These are phyloP conservation scores for Lanius ludovicianus DNA, from an alignment of 2,113 vertebrate species.

Conservation along the genomic window DNA sequence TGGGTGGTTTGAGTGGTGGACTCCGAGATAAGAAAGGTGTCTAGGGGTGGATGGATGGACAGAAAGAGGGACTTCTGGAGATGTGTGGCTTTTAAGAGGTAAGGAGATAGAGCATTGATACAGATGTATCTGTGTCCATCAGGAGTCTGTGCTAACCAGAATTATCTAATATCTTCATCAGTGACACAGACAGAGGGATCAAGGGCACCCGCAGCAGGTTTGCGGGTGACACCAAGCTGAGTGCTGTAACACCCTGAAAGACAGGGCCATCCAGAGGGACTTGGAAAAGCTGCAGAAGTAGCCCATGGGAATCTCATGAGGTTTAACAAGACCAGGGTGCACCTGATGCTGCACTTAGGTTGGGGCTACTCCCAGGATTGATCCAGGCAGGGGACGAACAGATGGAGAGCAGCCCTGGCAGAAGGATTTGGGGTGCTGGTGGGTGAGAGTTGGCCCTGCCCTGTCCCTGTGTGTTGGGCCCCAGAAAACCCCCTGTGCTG, in stretches of 20 bases:
- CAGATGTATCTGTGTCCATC: background rate
- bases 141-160: background rate
- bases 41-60: background rate
- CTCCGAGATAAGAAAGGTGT: background rate
- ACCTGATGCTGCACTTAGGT: background rate
- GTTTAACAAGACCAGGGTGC: background rate
- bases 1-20: background rate
- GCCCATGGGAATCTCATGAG: too few relatives aligned
- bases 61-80: background rate
- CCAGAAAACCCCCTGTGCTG: background rate
- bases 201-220: background rate
- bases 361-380: background rate
- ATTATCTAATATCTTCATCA: background rate
- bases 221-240: background rate
- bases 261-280: background rate
- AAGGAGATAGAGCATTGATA: background rate
- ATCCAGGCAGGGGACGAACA: background rate
- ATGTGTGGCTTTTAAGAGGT: background rate
- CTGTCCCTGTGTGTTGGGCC: fast-evolving
- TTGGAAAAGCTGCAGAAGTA: background rate
- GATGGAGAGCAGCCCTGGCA: background rate
- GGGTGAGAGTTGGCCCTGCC: background rate
- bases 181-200: background rate
- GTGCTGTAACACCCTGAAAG: background rate
- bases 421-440: background rate